Percentiles rank a stretch among this genome's conserved stretches.
Evolutionary conservation across 2,797 vertebrate genomes (phyloP).

Genomic region (Coilia nasus): DNA sequence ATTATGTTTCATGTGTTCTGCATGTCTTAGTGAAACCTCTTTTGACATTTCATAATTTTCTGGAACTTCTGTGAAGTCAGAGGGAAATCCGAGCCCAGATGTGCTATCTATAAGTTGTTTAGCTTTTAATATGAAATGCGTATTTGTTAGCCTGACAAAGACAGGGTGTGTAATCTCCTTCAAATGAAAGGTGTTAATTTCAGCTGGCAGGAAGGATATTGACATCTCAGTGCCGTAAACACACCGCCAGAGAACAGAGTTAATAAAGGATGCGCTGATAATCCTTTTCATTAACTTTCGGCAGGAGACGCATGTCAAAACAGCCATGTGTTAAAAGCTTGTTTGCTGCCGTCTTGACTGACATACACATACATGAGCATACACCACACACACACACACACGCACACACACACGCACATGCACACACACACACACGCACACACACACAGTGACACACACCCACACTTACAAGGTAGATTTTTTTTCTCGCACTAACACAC

Average conservation of each 20-base stretch:
- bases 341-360: background rate
- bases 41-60: constrained; percentile 12
- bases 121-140: background rate
- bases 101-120: background rate
- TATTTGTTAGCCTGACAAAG: constrained; percentile 4
- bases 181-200: constrained; percentile 25
- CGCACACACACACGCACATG: too few relatives aligned
- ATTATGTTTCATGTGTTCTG: background rate
- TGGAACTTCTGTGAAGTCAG: background rate
- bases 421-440: too few relatives aligned
- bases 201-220: constrained; percentile 2
- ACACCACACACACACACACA: too few relatives aligned
- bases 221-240: background rate
- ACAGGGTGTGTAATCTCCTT: background rate
- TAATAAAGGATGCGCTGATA: constrained; percentile 19
- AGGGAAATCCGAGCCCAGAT: background rate
- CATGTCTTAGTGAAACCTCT: background rate
- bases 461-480: background rate
- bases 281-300: constrained; percentile 20
- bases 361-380: background rate
- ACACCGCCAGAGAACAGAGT: background rate
- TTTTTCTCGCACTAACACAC: too few relatives aligned
- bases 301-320: constrained; percentile 10
- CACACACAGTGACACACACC: too few relatives aligned
- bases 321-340: constrained; percentile 15